Percentiles rank a stretch among this genome's conserved stretches.
phyloP scores from a whole-genome alignment of 2,888 invertebrate species.

The Eumacrocentrus americanus region DNA sequence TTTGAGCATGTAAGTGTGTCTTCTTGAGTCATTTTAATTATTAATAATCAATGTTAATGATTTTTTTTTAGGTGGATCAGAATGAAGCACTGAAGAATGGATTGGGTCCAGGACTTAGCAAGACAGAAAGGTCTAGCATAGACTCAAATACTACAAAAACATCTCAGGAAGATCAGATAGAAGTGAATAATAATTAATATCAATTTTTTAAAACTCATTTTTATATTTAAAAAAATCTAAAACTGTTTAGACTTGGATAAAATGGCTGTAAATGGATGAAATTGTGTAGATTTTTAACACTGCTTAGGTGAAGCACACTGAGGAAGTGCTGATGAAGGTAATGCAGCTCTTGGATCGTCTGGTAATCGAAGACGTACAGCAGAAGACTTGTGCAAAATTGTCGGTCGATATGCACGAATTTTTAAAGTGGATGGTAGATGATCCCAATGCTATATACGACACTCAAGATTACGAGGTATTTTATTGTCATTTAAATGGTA shows the following conservation, averaged over 20 bases:
- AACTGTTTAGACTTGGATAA: not conserved
- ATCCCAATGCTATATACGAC: constrained; percentile 16
- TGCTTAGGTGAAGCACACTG: constrained; percentile 38
- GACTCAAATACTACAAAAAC: too few species aligned
- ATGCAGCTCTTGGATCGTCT: constrained; percentile 45
- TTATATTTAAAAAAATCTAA: not conserved
- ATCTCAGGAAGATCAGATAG: too few species aligned
- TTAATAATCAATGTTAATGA: too few species aligned
- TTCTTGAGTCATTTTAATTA: too few species aligned
- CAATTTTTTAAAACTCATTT: not conserved
- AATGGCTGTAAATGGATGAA: too few species aligned
- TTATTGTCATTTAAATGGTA: not conserved
- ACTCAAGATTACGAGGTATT: not conserved
- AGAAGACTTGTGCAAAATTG: constrained; percentile 45
- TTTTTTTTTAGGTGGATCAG: not conserved
- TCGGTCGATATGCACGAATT: constrained; percentile 45
- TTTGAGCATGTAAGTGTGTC: constrained; percentile 43
- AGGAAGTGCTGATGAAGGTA: constrained; percentile 42
- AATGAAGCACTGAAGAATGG: constrained; percentile 1
- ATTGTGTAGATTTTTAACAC: not conserved
- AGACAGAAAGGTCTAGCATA: too few species aligned
- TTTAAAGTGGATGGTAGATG: constrained; percentile 46
- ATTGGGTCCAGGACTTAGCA: not conserved
- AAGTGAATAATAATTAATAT: not conserved
- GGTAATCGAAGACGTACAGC: constrained; percentile 46